phyloP scores from a whole-genome alignment of 2,113 vertebrate species.

The Zootoca vivipara region DNA sequence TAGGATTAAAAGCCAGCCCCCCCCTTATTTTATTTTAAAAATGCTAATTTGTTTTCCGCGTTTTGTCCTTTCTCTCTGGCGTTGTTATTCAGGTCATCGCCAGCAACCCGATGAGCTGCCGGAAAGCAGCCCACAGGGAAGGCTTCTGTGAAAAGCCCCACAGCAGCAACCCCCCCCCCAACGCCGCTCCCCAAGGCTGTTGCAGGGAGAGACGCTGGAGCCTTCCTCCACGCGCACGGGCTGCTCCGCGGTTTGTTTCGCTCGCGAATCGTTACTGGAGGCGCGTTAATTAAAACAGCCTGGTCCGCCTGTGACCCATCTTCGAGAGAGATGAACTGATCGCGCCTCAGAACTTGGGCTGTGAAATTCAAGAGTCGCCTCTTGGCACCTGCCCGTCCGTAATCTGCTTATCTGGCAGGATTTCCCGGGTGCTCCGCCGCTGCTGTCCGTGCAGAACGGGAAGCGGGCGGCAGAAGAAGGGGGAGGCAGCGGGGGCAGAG shows the following conservation, averaged over 20 bases:
- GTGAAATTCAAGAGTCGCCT: slow-evolving; percentile 44
- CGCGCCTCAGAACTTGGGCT: slow-evolving; percentile 44
- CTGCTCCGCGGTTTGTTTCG: too few species aligned
- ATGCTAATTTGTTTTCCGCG: slow-evolving; percentile 82
- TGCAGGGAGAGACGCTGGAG: too few species aligned
- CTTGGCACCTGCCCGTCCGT: slow-evolving; percentile 53
- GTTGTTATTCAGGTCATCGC: slow-evolving; percentile 59
- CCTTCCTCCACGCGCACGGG: too few species aligned
- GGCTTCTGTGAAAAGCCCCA: background rate
- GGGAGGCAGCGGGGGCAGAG: slow-evolving; percentile 29
- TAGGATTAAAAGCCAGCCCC: slow-evolving; percentile 79
- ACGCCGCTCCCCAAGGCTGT: too few species aligned
- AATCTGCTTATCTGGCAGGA: slow-evolving; percentile 65
- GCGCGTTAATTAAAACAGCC: slow-evolving; percentile 57
- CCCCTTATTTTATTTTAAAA: slow-evolving; percentile 79
- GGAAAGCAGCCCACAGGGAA: too few species aligned
- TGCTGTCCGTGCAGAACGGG: slow-evolving; percentile 47
- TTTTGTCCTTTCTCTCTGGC: slow-evolving; percentile 72
- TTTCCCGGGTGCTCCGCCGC: slow-evolving; percentile 46
- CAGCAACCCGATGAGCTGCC: slow-evolving; percentile 15
- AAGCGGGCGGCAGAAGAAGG: slow-evolving; percentile 22
- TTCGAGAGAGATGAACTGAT: slow-evolving; percentile 43
- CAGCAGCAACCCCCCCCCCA: background rate
- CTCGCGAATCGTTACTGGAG: background rate
- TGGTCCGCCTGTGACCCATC: slow-evolving; percentile 33